Base-by-base conservation (phyloP, 2,888 invertebrate genomes). In the Norana najaformis region DNA sequence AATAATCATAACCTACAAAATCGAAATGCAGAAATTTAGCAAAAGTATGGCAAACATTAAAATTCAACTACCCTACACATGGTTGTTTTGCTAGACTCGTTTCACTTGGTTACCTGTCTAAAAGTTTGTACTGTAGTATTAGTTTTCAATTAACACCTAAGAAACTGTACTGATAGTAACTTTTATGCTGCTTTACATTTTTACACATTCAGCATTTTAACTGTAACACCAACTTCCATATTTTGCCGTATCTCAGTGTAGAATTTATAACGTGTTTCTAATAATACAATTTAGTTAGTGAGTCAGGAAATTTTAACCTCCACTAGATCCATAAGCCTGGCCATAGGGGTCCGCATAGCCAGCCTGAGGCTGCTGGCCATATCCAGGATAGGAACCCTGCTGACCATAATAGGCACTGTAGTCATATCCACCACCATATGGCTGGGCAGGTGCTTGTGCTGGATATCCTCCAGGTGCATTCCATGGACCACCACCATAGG, bases 391-490 rank as follows among this genome's bases (percentile, higher is more conserved):
- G 20, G 85, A 85, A 23, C 36, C 20, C 85, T 85, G 85, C 85
- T 85, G 85, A 37, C 85, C 85, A 85, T 85, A 85, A 37, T 85
- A 85, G 85, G 85, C 85, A n/a, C 85, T 85, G 85, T 85, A 85
- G 37, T 85, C 85, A 85, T 85, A 85, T 3, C 36, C 85, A 85
- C 85, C 85, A 8, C 85, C 85, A 36, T 85, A 85, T 35, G 85
- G 37, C 36, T 85, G 85, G 36, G 69, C 69, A 69, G 69, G 6
- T 69, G 85, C 85, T 37, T 34, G 36, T 85, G 85, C 85, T 85
- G 85, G n/a, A 85, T 85, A 85, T 36, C 37, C 69, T n/a, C 69
- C 85, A 36, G 85, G 36, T 37, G 85, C 85, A 37, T 85, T 85
- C 85, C 85, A 85, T 36, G 69, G 69, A n/a, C 85, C 85, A 37